Conservation (phyloP, 1,140 invertebrate species). For the Bemisia tabaci region DNA sequence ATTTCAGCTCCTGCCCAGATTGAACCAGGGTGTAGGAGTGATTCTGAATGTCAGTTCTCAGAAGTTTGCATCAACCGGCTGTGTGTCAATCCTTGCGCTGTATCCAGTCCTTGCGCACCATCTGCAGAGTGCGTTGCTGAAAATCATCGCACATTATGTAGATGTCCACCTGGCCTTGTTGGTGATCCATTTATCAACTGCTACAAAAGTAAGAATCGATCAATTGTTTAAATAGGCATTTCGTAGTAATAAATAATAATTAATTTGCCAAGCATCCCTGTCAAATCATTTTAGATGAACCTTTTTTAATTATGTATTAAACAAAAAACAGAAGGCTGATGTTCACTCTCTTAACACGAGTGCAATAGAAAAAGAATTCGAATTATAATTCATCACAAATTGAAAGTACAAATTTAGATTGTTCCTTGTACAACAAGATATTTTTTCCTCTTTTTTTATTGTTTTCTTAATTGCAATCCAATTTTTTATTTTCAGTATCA, state of each 20-base stretch:
- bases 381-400: too few relatives aligned
- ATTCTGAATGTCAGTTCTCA: slow-evolving; percentile 53
- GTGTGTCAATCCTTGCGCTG: slow-evolving; percentile 62
- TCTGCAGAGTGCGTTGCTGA: slow-evolving; percentile 62
- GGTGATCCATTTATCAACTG: slow-evolving; percentile 73
- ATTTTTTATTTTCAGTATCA: background rate
- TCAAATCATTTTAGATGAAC: background rate
- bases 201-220: slow-evolving; percentile 50
- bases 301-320: too few relatives aligned
- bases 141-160: slow-evolving; percentile 60
- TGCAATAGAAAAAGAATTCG: too few relatives aligned
- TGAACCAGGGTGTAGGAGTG: slow-evolving; percentile 44
- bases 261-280: background rate
- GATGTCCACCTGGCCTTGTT: slow-evolving; percentile 53
- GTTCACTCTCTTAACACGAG: too few relatives aligned
- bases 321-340: too few relatives aligned
- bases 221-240: background rate
- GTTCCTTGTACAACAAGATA: too few relatives aligned
- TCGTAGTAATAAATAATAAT: background rate
- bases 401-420: too few relatives aligned
- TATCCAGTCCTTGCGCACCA: slow-evolving; percentile 56
- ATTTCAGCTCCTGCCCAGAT: background rate
- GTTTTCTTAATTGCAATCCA: background rate
- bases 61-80: slow-evolving; percentile 56
- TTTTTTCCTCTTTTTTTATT: background rate